Evolutionary conservation across 2,113 vertebrate species (phyloP).

Genomic region (Hystrix cristata): DNA sequence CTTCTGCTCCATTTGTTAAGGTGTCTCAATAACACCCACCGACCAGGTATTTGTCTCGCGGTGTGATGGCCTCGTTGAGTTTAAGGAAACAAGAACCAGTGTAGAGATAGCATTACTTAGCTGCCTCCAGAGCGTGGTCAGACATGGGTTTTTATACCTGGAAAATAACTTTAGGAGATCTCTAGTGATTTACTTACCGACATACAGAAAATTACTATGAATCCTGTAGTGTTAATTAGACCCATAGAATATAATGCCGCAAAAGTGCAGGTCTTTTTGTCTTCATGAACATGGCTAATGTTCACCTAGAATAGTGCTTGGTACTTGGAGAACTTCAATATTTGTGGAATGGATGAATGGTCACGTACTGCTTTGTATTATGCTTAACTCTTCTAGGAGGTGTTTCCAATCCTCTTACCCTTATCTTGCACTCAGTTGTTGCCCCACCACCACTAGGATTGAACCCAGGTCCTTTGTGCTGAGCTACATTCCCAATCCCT

Average conservation of each 20-base stretch:
- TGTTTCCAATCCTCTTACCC: not conserved
- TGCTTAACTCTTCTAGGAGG: not conserved
- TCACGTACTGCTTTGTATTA: not conserved
- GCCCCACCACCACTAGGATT: not conserved
- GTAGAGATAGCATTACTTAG: not conserved
- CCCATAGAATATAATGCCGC: not conserved
- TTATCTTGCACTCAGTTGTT: not conserved
- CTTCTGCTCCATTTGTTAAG: not conserved
- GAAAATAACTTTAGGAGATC: not conserved
- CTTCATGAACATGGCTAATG: not conserved
- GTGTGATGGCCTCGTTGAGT: not conserved
- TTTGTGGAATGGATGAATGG: constrained; percentile 7
- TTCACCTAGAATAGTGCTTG: not conserved
- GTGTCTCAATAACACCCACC: not conserved
- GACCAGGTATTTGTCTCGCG: not conserved
- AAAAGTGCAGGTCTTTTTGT: not conserved
- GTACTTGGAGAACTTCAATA: not conserved
- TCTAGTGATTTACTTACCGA: not conserved
- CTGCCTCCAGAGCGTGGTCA: not conserved
- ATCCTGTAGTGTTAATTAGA: not conserved
- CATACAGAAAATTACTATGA: not conserved
- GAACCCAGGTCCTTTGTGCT: not conserved
- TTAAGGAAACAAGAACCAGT: not conserved
- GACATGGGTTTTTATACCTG: not conserved
- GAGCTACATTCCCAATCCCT: not conserved